phyloP scores from a whole-genome alignment of 2,888 invertebrate genomes.

The Scrobipalpa atriplicella region DNA sequence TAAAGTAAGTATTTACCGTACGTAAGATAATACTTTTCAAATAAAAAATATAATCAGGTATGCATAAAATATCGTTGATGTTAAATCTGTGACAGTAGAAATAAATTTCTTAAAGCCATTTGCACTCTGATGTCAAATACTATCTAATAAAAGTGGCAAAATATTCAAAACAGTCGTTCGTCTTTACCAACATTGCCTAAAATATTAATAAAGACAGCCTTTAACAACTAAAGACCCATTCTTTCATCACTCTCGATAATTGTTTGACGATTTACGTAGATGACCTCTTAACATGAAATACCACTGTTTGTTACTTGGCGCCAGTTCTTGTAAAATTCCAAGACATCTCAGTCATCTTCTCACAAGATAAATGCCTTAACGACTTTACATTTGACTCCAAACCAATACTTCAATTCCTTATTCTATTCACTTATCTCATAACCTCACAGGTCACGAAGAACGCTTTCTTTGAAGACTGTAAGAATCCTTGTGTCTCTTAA shows the following conservation, averaged over 20 bases:
- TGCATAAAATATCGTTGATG: too few species aligned
- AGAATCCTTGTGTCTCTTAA: constrained; percentile 57
- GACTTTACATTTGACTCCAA: constrained; percentile 32
- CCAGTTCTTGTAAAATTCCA: constrained; percentile 25
- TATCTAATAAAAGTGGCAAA: too few species aligned
- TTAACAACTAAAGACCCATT: background rate
- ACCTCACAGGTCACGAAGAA: constrained; percentile 59
- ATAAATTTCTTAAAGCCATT: too few species aligned
- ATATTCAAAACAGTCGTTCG: too few species aligned
- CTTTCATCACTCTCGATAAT: background rate
- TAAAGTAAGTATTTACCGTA: too few species aligned
- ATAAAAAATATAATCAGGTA: too few species aligned
- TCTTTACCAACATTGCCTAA: too few species aligned
- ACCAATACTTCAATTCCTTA: constrained; percentile 47
- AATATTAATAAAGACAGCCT: too few species aligned
- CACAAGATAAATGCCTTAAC: constrained; percentile 32
- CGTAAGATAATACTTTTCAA: too few species aligned
- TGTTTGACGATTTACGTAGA: constrained; percentile 2
- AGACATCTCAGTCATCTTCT: constrained; percentile 16
- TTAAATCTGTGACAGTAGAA: too few species aligned
- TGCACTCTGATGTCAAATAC: too few species aligned
- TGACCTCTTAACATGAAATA: constrained; percentile 9
- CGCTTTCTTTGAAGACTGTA: constrained; percentile 48
- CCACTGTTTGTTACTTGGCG: constrained; percentile 18
- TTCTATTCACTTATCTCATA: constrained; percentile 57